Base-by-base conservation (phyloP, 2,113 vertebrate genomes). In the Pterocles gutturalis region DNA sequence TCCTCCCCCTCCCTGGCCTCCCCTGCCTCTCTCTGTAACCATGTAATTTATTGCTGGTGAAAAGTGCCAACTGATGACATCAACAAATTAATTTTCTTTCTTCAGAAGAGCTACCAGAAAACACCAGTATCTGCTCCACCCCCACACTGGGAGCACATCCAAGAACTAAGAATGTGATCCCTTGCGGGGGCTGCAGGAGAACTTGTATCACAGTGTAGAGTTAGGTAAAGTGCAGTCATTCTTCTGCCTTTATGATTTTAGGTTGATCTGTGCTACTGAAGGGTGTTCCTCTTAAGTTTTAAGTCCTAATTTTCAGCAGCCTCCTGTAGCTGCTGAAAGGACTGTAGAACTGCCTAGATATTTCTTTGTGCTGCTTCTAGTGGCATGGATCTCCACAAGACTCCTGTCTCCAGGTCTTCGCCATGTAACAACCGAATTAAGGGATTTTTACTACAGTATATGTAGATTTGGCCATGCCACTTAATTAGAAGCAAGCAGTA, bases 31-130 rank as follows among this genome's bases (percentile, higher is more conserved):
- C 83, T 69, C 65, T 85, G 43, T 17, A 92, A 87, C 33, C 26
- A 64, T 10, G 26, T 72, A 81, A 95, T 90, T 93, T 89, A 94
- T 24, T 89, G 77, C 65, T 64, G 22, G 41, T 69, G 66, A 65
- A 61, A 65, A 81, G 77, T 54, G 91, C 90, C 93, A 96, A 17
- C 0, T 76, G 77, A 95, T 96, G 96, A 92, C 48, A 87, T 82
- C 83, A 95, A 92, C 53, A 66, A 89, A 79, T 84, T 91, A 61
- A 95, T 93, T 89, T 72, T 84, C 34, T 84, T 67, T 87, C 83
- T 67, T 87, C 57, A 91, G 69, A 93, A 84, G 77, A 82, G 72
- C 94, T 79, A 78, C 65, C 80, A 83, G 83, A 71, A 94, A 90
- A 75, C 46, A 65, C 16, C 36, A 65, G 66, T 33, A 36, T 49